A percentile compares a stretch with the other conserved stretches of the same genome.
These are phyloP conservation scores for Pyrgus malvae DNA, from an alignment of 2,888 invertebrate species.

Conservation along the genomic window DNA sequence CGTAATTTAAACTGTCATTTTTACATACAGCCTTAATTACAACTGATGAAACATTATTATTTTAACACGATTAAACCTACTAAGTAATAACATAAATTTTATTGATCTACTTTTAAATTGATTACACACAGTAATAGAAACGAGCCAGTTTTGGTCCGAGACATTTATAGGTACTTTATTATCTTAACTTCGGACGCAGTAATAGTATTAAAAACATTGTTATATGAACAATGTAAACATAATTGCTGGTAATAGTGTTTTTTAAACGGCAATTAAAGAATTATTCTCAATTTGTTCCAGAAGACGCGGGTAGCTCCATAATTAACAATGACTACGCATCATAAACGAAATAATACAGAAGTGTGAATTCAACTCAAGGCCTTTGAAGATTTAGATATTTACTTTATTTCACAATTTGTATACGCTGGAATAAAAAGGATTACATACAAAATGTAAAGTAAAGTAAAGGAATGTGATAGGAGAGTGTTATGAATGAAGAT, in stretches of 20 bases:
- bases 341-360: background rate
- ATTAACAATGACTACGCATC: background rate
- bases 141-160: too few species aligned
- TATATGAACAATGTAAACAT: background rate
- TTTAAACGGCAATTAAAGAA: background rate
- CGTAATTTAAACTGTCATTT: background rate
- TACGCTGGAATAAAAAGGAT: background rate
- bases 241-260: background rate
- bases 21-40: background rate
- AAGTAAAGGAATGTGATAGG: background rate
- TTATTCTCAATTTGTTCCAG: conserved; percentile 19
- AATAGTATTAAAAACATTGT: background rate
- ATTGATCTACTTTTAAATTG: background rate
- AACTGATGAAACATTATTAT: background rate
- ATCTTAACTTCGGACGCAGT: background rate
- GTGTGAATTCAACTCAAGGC: background rate
- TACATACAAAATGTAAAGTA: background rate
- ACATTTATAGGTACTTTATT: background rate
- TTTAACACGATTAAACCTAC: background rate
- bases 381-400: background rate
- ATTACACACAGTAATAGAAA: background rate
- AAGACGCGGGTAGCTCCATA: background rate
- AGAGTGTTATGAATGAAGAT: too few species aligned
- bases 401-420: too few species aligned
- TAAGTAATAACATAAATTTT: background rate